Evolutionary conservation across 1,140 invertebrate genomes (phyloP).

Genomic region (Dendroctonus ponderosae): DNA sequence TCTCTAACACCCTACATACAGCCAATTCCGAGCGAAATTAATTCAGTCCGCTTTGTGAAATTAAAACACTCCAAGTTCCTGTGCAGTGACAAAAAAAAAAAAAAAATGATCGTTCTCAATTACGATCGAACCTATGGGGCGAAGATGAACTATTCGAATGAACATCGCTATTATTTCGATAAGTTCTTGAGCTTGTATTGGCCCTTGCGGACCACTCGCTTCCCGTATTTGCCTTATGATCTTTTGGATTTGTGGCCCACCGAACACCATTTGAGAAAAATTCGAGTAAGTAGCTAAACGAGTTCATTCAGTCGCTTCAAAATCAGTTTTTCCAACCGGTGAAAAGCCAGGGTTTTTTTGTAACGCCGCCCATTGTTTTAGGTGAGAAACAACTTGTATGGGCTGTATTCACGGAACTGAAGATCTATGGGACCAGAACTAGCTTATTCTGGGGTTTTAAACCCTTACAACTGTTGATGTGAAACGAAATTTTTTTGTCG

Average conservation of each 20-base stretch:
- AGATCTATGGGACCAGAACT: no score
- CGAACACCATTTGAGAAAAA: slow-evolving; percentile 37
- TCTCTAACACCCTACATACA: no score
- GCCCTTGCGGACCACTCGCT: slow-evolving; percentile 25
- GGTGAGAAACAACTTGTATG: slow-evolving; percentile 37
- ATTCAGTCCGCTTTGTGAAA: no score
- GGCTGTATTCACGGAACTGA: background rate
- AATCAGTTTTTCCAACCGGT: background rate
- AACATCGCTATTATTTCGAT: slow-evolving; percentile 34
- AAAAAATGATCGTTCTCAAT: slow-evolving; percentile 32
- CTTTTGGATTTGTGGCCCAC: slow-evolving; percentile 37
- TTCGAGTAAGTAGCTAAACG: slow-evolving; percentile 32
- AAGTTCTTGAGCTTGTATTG: slow-evolving; percentile 32
- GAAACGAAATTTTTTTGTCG: no score
- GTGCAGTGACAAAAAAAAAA: background rate
- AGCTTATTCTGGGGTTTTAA: no score
- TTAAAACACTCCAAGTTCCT: background rate
- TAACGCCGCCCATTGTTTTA: slow-evolving; percentile 11
- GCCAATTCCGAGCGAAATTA: no score
- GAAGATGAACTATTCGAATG: slow-evolving; percentile 26
- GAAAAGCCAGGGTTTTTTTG: background rate
- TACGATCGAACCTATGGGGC: slow-evolving; percentile 35
- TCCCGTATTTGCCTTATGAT: slow-evolving; percentile 28
- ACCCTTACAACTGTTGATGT: no score
- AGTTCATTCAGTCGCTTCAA: background rate